Percentiles rank a stretch among this genome's conserved stretches.
Conservation (phyloP, 2,113 vertebrate genomes). For the Dolichallabes microphthalmus region DNA sequence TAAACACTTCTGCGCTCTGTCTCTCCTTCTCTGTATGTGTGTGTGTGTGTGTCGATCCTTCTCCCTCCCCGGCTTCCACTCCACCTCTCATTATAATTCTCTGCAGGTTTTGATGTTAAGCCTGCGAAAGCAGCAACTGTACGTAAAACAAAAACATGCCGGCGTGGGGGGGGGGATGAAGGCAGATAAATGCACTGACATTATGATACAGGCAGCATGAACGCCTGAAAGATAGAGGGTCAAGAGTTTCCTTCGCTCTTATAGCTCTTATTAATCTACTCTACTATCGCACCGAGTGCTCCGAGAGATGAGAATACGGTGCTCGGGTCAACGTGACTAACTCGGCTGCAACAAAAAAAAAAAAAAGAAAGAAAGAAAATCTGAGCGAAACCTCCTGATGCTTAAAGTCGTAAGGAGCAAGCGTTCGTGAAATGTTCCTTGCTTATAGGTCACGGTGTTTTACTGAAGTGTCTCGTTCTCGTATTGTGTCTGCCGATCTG, state of each 20-base stretch:
- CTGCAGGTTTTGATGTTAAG: slow-evolving; percentile 24
- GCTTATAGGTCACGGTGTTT: slow-evolving; percentile 14
- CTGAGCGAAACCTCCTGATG: neutral
- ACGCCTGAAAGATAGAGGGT: neutral
- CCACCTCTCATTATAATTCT: neutral
- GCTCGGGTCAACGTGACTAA: neutral
- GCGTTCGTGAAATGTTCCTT: neutral
- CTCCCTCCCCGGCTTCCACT: neutral
- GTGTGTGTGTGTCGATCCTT: neutral
- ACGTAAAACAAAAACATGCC: neutral
- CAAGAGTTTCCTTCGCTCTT: slow-evolving; percentile 20
- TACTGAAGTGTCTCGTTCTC: slow-evolving; percentile 4
- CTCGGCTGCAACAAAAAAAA: neutral
- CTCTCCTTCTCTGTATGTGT: neutral
- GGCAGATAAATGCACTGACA: neutral
- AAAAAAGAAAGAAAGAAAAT: neutral
- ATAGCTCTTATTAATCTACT: slow-evolving; percentile 13
- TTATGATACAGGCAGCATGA: neutral
- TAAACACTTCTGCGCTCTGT: neutral
- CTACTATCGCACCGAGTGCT: neutral
- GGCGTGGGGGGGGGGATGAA: no score
- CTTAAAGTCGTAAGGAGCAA: neutral
- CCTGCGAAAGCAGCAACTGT: neutral
- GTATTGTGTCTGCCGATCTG: neutral
- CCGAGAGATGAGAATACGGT: neutral